Base-by-base conservation (phyloP, 2,113 vertebrate genomes). In the Dasyornis broadbenti region DNA sequence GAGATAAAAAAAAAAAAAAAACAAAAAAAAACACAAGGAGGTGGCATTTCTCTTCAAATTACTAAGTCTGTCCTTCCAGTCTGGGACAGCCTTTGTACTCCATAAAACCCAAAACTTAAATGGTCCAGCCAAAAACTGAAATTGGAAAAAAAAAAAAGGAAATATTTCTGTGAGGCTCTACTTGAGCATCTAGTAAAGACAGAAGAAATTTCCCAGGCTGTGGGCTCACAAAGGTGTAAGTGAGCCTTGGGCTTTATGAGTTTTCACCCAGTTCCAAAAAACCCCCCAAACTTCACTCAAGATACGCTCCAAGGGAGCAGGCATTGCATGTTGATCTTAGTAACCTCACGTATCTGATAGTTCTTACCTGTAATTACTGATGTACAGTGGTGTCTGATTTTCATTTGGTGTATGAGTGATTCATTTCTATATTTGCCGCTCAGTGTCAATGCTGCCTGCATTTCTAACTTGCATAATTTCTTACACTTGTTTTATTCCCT, bases 271-370 rank as follows among this genome's bases (percentile, higher is more conserved):
- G 27, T 42, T 84, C 13, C 8, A 52, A 24, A 56, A 33, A 1
- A 0, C 0, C 0, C 0, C 2, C 1, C 14, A 49, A 42, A 53
- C 20, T 37, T 87, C 22, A 22, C 6, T 44, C 47, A 65, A 53
- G 21, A 40, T 10, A 5, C 13, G 21, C 11, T 13, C 9, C 21
- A 75, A 61, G 27, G 18, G 21, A 70, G 19, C 12, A 45, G 24
- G 21, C 4, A n/a, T 8, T n/a, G 30, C 6, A 53, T 20, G 16
- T 5, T 47, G 39, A 39, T 42, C 53, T 69, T 37, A 35, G 24
- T 15, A 65, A 81, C 3, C 33, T 10, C 9, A 61, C 19, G 1
- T n/a, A n/a, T 24, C 24, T 24, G 20, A 57, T 20, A 50, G 1
- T 40, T 69, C 30, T 86, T 45, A 23, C 11, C 28, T 56, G 15